phyloP scores from a whole-genome alignment of 2,797 vertebrate genomes.

The Sternarchorhynchus goeldii region DNA sequence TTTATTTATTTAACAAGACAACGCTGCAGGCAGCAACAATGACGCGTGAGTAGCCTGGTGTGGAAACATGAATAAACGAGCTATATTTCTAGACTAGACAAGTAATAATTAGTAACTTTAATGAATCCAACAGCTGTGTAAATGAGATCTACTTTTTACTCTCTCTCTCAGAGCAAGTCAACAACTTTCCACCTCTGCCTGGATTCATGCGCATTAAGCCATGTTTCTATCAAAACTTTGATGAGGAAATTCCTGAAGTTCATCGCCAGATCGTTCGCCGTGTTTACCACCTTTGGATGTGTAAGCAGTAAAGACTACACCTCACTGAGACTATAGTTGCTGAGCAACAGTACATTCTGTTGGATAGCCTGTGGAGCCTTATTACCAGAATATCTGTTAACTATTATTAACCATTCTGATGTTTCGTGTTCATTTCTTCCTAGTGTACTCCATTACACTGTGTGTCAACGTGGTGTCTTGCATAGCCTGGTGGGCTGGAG shows the following conservation, averaged over 20 bases:
- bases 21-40: conserved; percentile 4
- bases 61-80: not conserved
- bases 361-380: not conserved
- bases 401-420: not conserved
- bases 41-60: conserved; percentile 30
- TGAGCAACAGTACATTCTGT: not conserved
- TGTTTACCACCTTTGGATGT: conserved; percentile 91
- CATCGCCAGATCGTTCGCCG: conserved; percentile 83
- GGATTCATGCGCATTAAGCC: conserved; percentile 85
- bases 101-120: no score
- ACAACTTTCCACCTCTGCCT: conserved; percentile 93
- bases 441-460: conserved; percentile 90
- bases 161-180: conserved; percentile 74
- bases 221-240: conserved; percentile 94
- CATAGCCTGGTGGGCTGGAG: conserved; percentile 92
- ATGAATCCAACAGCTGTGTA: no score
- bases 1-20: not conserved
- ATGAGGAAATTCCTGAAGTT: conserved; percentile 87
- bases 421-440: conserved; percentile 2
- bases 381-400: not conserved
- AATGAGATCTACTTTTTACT: not conserved
- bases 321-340: not conserved
- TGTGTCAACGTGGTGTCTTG: conserved; percentile 86
- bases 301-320: conserved; percentile 71
- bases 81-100: no score